A percentile compares a stretch with the other conserved stretches of the same genome.
phyloP scores from a whole-genome alignment of 2,888 invertebrate species.

The Dynastes hyllus region DNA sequence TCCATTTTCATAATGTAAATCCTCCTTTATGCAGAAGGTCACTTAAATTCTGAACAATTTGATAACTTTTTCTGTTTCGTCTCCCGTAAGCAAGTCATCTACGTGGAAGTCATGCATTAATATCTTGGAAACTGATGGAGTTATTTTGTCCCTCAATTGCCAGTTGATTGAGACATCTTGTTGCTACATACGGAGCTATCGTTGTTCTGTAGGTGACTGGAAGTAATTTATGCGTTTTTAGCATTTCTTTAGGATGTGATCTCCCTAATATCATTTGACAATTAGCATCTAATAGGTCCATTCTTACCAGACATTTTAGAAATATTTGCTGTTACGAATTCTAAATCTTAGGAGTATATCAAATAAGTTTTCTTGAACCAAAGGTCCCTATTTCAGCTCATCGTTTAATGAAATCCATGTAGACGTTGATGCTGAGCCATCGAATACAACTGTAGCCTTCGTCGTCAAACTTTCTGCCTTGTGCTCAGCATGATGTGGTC shows the following conservation, averaged over 20 bases:
- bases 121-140: neutral
- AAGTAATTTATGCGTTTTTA: neutral
- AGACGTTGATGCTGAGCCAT: neutral
- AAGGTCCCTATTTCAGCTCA: neutral
- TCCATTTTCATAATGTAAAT: too few relatives aligned
- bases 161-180: neutral
- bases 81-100: too few relatives aligned
- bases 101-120: too few relatives aligned
- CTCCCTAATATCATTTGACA: constrained; percentile 7
- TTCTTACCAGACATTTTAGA: constrained; percentile 22
- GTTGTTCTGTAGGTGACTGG: constrained; percentile 21
- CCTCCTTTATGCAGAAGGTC: too few relatives aligned
- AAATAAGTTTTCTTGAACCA: neutral
- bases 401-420: too few relatives aligned
- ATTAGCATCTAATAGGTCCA: neutral
- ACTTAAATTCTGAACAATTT: too few relatives aligned
- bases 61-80: too few relatives aligned
- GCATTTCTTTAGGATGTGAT: neutral
- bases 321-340: constrained; percentile 8
- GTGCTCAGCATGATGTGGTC: too few relatives aligned
- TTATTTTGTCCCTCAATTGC: neutral
- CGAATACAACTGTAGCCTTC: neutral
- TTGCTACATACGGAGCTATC: constrained; percentile 15
- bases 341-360: neutral
- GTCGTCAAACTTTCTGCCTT: neutral